These are phyloP conservation scores for Alca torda DNA, from an alignment of 2,797 vertebrate species.

Conservation along the genomic window DNA sequence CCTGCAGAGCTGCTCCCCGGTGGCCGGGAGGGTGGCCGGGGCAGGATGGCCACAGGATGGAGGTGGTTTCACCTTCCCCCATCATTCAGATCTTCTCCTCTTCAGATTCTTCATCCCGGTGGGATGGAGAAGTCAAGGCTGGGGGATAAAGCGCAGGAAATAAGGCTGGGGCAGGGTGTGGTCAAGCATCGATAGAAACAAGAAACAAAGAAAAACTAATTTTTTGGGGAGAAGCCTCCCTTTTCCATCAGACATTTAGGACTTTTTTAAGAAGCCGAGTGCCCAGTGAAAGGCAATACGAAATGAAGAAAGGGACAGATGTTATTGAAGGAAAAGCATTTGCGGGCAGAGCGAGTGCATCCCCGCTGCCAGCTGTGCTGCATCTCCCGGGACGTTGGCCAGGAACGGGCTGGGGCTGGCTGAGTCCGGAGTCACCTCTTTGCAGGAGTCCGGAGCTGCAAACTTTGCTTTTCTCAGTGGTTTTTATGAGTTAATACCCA, in stretches of 20 bases:
- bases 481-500: neutral
- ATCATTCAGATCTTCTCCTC: neutral
- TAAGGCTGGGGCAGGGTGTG: neutral
- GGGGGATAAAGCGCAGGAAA: neutral
- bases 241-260: neutral
- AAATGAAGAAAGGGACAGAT: neutral
- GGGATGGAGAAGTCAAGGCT: neutral
- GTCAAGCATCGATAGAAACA: neutral
- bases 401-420: neutral
- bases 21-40: fast-evolving
- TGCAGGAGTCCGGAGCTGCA: fast-evolving
- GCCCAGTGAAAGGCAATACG: neutral
- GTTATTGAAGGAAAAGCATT: neutral
- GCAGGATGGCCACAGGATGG: neutral
- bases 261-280: neutral
- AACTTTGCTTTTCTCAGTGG: neutral
- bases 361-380: neutral
- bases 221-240: neutral
- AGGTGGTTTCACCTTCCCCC: neutral
- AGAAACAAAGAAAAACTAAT: neutral
- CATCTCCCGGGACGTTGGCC: neutral
- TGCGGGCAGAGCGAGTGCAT: neutral
- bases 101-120: neutral
- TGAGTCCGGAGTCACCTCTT: neutral
- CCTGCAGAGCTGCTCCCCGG: neutral